These are phyloP conservation scores for Notospermus geniculatus DNA, from an alignment of 1,140 invertebrate species.

Conservation along the genomic window DNA sequence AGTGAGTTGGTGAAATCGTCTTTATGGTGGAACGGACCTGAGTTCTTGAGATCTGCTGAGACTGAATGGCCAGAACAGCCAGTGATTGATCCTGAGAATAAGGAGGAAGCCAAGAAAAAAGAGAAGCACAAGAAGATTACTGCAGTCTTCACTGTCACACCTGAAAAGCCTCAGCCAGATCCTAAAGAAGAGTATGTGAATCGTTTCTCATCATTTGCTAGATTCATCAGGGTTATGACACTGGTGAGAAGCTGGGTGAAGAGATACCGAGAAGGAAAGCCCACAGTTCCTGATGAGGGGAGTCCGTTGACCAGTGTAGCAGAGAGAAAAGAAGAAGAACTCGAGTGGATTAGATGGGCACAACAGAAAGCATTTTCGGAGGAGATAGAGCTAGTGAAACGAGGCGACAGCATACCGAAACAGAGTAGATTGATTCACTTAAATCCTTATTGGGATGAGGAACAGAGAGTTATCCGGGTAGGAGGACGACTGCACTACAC, in stretches of 20 bases:
- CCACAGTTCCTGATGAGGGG: not conserved
- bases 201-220: not conserved
- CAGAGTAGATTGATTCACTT: not conserved
- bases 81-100: not conserved
- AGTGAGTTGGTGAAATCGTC: not conserved
- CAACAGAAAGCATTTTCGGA: not conserved
- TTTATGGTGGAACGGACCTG: not conserved
- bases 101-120: not conserved
- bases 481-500: not conserved
- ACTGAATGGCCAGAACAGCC: not conserved
- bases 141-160: not conserved
- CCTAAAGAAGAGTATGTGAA: not conserved
- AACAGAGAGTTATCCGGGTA: not conserved
- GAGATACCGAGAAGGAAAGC: too few species aligned
- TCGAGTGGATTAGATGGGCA: not conserved
- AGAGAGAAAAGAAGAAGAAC: not conserved
- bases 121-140: not conserved
- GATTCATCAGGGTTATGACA: not conserved
- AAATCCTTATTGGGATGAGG: not conserved
- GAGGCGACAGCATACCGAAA: not conserved
- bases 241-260: not conserved
- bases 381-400: not conserved
- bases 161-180: not conserved
- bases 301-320: not conserved
- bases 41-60: not conserved